Evolutionary conservation across 1,140 invertebrate species (phyloP).

Genomic region (Agrilus planipennis): DNA sequence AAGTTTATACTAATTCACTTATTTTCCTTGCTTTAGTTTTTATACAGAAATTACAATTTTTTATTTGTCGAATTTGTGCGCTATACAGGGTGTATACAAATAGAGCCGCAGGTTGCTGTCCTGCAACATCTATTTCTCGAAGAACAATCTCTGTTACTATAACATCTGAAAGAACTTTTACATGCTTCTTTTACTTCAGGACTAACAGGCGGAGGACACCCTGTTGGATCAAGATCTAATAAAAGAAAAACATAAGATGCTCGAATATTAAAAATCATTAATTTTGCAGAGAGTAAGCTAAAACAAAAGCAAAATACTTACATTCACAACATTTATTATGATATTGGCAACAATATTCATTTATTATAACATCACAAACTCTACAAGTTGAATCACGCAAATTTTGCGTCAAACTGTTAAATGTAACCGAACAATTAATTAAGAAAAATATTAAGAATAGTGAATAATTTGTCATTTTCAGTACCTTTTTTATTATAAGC

Average conservation of each 20-base stretch:
- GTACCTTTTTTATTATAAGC: no score
- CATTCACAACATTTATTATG: slow-evolving; percentile 14
- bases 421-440: neutral
- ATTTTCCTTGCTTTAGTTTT: no score
- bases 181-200: slow-evolving; percentile 12
- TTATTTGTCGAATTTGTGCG: no score
- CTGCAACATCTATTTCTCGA: slow-evolving; percentile 10
- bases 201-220: slow-evolving; percentile 14
- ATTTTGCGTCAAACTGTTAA: slow-evolving; percentile 5
- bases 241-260: slow-evolving; percentile 5
- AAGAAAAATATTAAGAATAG: no score
- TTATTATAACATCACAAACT: slow-evolving; percentile 11
- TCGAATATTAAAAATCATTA: neutral
- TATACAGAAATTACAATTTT: no score
- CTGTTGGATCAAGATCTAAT: slow-evolving; percentile 13
- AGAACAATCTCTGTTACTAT: slow-evolving; percentile 9
- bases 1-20: no score
- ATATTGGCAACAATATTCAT: slow-evolving; percentile 12
- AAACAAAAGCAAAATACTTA: slow-evolving; percentile 9
- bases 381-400: slow-evolving; percentile 10
- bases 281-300: neutral
- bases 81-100: slow-evolving; percentile 9
- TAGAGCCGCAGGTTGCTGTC: slow-evolving; percentile 10
- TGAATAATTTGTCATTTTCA: no score
- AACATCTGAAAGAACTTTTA: slow-evolving; percentile 6